Evolutionary conservation across 2,797 vertebrate species (phyloP), one percentile per base, ranked within the genome.

Genomic region (Pseudochirops corinnae): DNA sequence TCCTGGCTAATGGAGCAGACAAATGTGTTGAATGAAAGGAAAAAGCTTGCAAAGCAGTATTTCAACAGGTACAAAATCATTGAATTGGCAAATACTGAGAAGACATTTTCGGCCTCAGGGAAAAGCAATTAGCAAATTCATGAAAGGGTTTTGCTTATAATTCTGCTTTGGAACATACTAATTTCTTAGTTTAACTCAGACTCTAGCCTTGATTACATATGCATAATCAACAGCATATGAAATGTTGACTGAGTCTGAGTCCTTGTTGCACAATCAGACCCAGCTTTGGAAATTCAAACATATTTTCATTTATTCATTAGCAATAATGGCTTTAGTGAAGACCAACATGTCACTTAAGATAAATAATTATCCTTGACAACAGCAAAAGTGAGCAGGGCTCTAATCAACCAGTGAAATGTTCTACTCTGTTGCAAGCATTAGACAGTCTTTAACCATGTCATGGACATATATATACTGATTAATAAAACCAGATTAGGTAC

Each of bases 91-190:
- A 87, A 24, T 50, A 87, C 39, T 50, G 39, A 87, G 39, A 87
- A 50, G 39, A 46, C 39, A 10, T 87, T 87, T 87, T 26, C 74
- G 12, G 21, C 39, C 74, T 87, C 39, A 50, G 74, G 39, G 74
- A 50, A 87, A 87, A 87, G 74, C 74, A 87, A 87, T 87, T 87
- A 87, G 74, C 10, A 87, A 87, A 87, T 87, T 50, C 74, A 87
- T 87, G 74, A 87, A 26, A 50, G 74, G 21, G 10, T 87, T 87
- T 87, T 87, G 39, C 24, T 87, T 50, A 50, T 87, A 87, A 87
- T 28, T 87, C 18, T 87, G 39, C 39, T 87, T 50, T 50, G 24
- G 74, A 87, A 50, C 74, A 87, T 87, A 82, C 21, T 39, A 46
- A 87, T 87, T 87, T 87, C 74, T 87, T 87, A 87, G 39, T 87